Evolutionary conservation across 1,140 invertebrate species (phyloP).

Genomic region (Elymnias hypermnestra): DNA sequence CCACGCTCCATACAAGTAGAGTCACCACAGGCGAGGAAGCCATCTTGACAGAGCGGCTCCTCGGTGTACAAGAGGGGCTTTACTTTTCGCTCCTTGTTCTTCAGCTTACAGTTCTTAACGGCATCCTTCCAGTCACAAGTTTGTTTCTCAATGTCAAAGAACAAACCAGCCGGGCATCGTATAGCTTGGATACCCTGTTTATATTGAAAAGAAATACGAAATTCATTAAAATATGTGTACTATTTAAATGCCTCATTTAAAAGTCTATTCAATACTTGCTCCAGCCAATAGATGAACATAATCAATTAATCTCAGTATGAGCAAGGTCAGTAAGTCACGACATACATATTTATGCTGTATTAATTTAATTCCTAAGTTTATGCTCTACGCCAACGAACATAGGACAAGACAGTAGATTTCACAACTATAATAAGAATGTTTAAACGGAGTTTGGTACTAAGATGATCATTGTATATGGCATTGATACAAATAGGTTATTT

Average conservation of each 20-base stretch:
- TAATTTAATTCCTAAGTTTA: no score
- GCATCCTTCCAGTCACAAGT: constrained; percentile 97
- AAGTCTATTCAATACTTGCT: background rate
- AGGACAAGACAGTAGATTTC: constrained; percentile 1
- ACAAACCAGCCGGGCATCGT: constrained; percentile 93
- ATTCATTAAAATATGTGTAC: background rate
- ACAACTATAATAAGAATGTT: constrained; percentile 1
- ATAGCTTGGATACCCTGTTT: constrained; percentile 92
- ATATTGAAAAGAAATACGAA: constrained; percentile 4
- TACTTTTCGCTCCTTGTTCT: constrained; percentile 92
- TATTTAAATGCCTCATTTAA: background rate
- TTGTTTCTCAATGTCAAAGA: constrained; percentile 96
- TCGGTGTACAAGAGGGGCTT: constrained; percentile 93
- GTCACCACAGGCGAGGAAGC: constrained; percentile 91
- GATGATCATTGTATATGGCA: constrained; percentile 10
- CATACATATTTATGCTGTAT: constrained; percentile 25
- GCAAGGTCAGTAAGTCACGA: constrained; percentile 15
- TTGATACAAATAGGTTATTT: constrained; percentile 10
- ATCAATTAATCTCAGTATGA: constrained; percentile 24
- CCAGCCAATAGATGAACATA: constrained; percentile 11
- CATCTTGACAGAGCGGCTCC: constrained; percentile 92
- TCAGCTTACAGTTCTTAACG: constrained; percentile 94
- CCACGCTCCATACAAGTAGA: constrained; percentile 91
- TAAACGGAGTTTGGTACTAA: background rate
- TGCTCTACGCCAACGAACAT: constrained; percentile 1